Percentiles rank a stretch among this genome's conserved stretches.
These are phyloP conservation scores for Aptenodytes forsteri DNA, from an alignment of 2,113 vertebrate genomes.

Conservation along the genomic window DNA sequence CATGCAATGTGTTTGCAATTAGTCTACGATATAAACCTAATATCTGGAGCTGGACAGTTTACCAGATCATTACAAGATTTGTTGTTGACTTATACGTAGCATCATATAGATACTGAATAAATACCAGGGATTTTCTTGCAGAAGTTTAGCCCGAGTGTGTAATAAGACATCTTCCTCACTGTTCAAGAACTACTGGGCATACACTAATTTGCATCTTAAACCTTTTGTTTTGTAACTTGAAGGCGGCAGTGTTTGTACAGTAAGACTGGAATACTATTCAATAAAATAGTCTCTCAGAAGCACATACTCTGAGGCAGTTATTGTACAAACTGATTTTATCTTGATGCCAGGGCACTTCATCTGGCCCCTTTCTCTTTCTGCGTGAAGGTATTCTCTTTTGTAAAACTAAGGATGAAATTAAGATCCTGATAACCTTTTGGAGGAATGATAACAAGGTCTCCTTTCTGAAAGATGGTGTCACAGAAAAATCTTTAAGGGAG, in stretches of 20 bases:
- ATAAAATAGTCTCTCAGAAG: constrained; percentile 12
- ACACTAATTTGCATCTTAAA: background rate
- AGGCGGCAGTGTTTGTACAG: background rate
- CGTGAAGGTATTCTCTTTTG: background rate
- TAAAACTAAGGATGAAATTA: constrained; percentile 33
- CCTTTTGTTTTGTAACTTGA: constrained; percentile 6
- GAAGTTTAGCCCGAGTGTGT: background rate
- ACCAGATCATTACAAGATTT: background rate
- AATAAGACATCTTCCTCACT: background rate
- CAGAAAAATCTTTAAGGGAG: background rate
- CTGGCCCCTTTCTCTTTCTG: background rate
- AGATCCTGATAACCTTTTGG: background rate
- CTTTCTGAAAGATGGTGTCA: background rate
- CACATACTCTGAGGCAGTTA: background rate
- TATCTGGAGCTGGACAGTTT: background rate
- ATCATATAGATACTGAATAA: background rate
- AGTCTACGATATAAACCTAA: background rate
- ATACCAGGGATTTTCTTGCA: background rate
- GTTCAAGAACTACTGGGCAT: background rate
- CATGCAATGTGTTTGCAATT: background rate
- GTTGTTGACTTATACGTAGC: background rate
- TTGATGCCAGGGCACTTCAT: background rate
- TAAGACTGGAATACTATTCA: background rate
- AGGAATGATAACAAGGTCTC: background rate
- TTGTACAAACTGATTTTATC: constrained; percentile 1